Base-by-base conservation (phyloP, 2,888 invertebrate species). In the Eupithecia inturbata region DNA sequence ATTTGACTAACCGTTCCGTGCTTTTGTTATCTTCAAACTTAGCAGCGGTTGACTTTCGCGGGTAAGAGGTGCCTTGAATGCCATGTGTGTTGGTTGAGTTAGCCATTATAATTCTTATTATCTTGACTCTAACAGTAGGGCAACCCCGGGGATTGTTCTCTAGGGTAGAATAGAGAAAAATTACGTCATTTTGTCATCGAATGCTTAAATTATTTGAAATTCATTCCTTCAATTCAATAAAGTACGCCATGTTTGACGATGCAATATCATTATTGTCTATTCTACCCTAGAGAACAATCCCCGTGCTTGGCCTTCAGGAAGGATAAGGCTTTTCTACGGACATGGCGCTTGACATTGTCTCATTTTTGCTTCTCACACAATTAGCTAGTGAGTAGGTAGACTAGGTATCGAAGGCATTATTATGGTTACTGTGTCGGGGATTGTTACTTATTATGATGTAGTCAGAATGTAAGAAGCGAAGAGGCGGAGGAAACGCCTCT, bases 41-140 rank as follows among this genome's bases (percentile, higher is more conserved):
- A 71, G 57, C 36, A 60, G 39, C 19, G 9, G 31, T 60, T 31
- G 31, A 31, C 36, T 5, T n/a, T 64, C 14, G n/a, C 28, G 68
- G 73, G 70, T 70, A 74, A 16, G 39, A 57, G 49, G 33, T 39
- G 14, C 33, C 28, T 67, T 57, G 39, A 60, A 60, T 60, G 45
- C 63, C 62, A 63, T 68, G 67, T 74, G 33, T 41, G n/a, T n/a
- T n/a, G n/a, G n/a, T 49, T 66, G 39, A 64, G 12, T 39, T 31
- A 66, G 49, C 69, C 39, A 67, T 28, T 66, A 60, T 69, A 71
- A 71, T 49, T 68, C 28, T 57, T 64, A 68, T 74, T 74, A 57
- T 74, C 63, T 68, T 41, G 39, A 26, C 26, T 14, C 49, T 49
- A 60, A 71, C 60, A n/a, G n/a, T n/a, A n/a, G n/a, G n/a, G n/a